Evolutionary conservation across 2,797 vertebrate species (phyloP), one percentile per base, ranked within the genome.

Genomic region (Taeniopygia guttata): DNA sequence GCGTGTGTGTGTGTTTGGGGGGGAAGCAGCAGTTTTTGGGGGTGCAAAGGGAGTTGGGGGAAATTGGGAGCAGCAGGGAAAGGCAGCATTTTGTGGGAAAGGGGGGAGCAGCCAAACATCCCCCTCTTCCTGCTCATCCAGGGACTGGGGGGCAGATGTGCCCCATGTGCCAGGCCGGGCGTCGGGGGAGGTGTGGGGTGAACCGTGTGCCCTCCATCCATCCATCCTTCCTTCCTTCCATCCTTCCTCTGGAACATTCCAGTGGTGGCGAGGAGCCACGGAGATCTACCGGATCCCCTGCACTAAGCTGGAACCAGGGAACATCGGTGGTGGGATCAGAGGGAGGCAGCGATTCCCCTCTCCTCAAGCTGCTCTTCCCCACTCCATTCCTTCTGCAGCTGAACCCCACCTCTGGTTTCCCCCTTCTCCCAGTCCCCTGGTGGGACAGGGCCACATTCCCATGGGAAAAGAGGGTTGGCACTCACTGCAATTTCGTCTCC

Each of bases 401-500:
- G 10, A 63, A 52, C 12, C 14, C 26, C 20, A 21, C 27, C 34
- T 14, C 36, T 3, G 27, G 3, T 3, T 38, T 16, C 7, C 11
- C 34, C 13, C 32, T 72, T 49, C 23, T 11, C 20, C 23, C n/a
- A 6, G 22, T 7, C 8, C 55, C 40, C 3, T 13, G 11, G 3
- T 12, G 27, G 29, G 32, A 73, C 34, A 58, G 9, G 36, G 36
- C 48, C 42, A 7, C 23, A 8, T 42, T 76, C 32, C 16, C 34
- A 4, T 1, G n/a, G 69, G 43, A 58, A 6, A 30, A 54, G 38
- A 62, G 22, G 34, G 45, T 45, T 56, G 70, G 34, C 16, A 90
- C 99, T 99, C 94, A 99, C 99, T 99, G 98, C 98, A 99, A 96
- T 95, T 99, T 99, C 13, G 98, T 98, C 95, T 99, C 98, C 96